These are phyloP conservation scores for Egretta garzetta DNA, from an alignment of 2,113 vertebrate genomes.

Conservation along the genomic window DNA sequence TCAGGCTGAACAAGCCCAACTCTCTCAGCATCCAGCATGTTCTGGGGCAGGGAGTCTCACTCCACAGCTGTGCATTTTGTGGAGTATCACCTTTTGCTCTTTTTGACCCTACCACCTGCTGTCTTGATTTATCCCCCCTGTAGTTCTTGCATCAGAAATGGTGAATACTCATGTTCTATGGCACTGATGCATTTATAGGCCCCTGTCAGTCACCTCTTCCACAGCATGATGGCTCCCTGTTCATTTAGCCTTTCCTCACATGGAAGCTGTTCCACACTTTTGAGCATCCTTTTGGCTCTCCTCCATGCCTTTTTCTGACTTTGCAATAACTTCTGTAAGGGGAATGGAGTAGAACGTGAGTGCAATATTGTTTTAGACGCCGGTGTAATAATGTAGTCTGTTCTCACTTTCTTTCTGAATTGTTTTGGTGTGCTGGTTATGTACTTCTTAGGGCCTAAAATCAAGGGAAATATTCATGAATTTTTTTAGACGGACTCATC, in stretches of 20 bases:
- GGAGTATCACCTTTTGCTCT: neutral
- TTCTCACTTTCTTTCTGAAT: neutral
- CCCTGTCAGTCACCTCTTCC: neutral
- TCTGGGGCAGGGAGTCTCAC: rapidly evolving
- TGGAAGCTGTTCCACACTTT: neutral
- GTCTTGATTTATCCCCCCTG: neutral
- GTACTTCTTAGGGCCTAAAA: neutral
- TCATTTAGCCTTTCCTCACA: neutral
- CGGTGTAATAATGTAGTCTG: neutral
- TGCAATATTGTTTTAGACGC: neutral
- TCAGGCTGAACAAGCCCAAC: too few relatives aligned
- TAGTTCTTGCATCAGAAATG: neutral
- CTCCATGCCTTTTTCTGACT: neutral
- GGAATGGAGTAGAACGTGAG: neutral
- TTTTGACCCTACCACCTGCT: neutral
- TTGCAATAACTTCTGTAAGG: neutral
- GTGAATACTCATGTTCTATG: neutral
- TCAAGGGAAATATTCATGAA: neutral
- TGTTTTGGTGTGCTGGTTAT: neutral
- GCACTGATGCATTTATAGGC: neutral
- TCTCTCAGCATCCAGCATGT: neutral
- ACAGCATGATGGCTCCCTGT: neutral
- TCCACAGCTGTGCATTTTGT: neutral
- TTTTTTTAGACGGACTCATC: neutral
- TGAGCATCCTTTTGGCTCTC: neutral